Evolutionary conservation across 2,797 vertebrate species (phyloP).

Genomic region (Perodicticus potto): DNA sequence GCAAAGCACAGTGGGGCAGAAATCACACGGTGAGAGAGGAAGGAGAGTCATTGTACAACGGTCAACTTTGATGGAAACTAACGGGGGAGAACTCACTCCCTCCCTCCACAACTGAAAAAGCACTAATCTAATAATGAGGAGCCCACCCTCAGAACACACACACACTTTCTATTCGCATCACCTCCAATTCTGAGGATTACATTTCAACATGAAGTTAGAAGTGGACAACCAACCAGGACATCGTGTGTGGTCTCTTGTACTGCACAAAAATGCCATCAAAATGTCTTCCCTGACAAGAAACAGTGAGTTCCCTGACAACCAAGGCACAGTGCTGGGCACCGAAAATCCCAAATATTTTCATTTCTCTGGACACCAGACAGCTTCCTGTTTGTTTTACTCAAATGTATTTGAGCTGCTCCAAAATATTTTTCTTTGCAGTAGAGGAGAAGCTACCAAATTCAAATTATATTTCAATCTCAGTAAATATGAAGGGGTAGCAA

Average conservation of each 20-base stretch:
- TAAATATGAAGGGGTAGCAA: slow-evolving; percentile 68
- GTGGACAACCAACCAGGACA: not conserved
- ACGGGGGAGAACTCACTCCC: not conserved
- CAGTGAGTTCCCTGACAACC: not conserved
- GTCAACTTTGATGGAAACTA: not conserved
- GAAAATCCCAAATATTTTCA: not conserved
- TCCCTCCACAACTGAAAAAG: too few species aligned
- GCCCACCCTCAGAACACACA: not conserved
- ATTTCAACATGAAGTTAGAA: not conserved
- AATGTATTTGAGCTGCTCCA: slow-evolving; percentile 62
- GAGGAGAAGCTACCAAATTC: slow-evolving; percentile 51
- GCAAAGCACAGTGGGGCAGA: not conserved
- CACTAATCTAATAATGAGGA: too few species aligned
- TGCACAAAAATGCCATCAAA: not conserved
- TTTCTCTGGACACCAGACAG: not conserved
- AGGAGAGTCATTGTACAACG: not conserved
- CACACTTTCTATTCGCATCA: not conserved
- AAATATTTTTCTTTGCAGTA: slow-evolving; percentile 49
- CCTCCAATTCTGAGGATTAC: not conserved
- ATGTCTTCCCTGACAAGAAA: not conserved
- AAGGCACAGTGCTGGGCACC: not conserved
- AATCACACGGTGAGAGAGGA: not conserved
- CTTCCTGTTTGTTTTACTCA: not conserved
- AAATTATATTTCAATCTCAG: slow-evolving; percentile 69
- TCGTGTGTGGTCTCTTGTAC: not conserved